Base-by-base conservation (phyloP, 2,113 vertebrate genomes). In the Barbus barbus region DNA sequence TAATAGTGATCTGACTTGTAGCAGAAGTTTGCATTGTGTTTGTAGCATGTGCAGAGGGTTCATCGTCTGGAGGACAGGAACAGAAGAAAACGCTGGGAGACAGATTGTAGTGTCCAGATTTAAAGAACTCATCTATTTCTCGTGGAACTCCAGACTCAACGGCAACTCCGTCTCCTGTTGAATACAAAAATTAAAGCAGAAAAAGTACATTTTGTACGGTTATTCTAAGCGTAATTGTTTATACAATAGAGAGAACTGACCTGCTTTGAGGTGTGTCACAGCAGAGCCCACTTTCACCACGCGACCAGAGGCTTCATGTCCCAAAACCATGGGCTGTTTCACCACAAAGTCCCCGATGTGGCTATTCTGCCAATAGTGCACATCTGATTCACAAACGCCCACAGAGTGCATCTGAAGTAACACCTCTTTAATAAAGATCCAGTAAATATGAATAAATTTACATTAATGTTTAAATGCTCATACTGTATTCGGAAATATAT, bases 321-420 rank as follows among this genome's bases (percentile, higher is more conserved):
- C 98, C 88, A 99, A 38, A 20, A 99, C 95, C 96, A 98, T 97
- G 0, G 98, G 98, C 24, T 95, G 92, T 86, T 90, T 95, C 83
- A 99, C 83, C 0, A 97, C 87, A 89, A 94, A 98, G 88, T 97
- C 93, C 4, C 96, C 98, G 0, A 98, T 97, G 0, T 92, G 94
- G 5, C 98, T 97, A 0, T 97, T 87, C 88, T 97, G 95, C 98
- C 97, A 99, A 88, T 96, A 90, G 33, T 99, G 98, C 74, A 99
- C 96, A 0, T 99, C 98, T 0, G 98, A 99, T 1, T 97, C 97
- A 0, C 98, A 99, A 89, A 99, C 99, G 28, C 98, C 98, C 1
- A 99, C 97, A 0, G 98, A 98, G 90, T 99, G 97, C 96, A 99
- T 99, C 92, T 92, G 94, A 41, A 99, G 91, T 24, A 98, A 92